Base-by-base conservation (phyloP, 2,113 vertebrate species). In the Aphyosemion australe region DNA sequence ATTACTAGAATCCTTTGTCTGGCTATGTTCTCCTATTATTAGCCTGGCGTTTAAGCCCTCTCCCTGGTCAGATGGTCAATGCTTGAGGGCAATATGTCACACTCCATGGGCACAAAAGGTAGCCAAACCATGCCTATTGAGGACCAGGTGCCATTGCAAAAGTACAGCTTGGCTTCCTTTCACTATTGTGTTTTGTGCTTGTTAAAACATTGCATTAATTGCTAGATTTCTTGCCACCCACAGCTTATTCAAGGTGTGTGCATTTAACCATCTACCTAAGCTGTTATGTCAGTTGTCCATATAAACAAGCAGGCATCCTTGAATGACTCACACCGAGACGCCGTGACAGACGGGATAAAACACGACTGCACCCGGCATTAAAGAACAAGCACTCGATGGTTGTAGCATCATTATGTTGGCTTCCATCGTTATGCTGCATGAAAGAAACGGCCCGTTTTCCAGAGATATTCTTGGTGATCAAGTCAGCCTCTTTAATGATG, bases 11-110 rank as follows among this genome's bases (percentile, higher is more conserved):
- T 80, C 54, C 68, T 76, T 82, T 79, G 81, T 69, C 78, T 91
- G 87, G 84, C 80, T 82, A 83, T 85, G 82, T 69, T 74, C 51
- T 79, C 77, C 87, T 92, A 91, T 92, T 92, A 91, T 89, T 92
- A 92, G 91, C 80, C 83, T 72, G 70, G 78, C 71, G 53, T 90
- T 90, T 78, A 75, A 89, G 82, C 82, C 79, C 80, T 87, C 70
- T 85, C 84, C 85, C 84, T 90, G 91, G 87, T 94, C 93, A 94
- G 90, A 94, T 94, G 93, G 93, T 89, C 92, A 90, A 67, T 76
- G 91, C 93, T 91, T 69, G 85, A 90, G 93, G 91, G 91, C 87
- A 89, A 89, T 85, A 82, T 90, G 92, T 93, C 90, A 92, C 92
- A 91, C 89, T 87, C 72, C 86, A 88, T 92, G 91, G 86, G 92